Base-by-base conservation (phyloP, 2,113 vertebrate genomes). In the Rhinolophus ferrumequinum region DNA sequence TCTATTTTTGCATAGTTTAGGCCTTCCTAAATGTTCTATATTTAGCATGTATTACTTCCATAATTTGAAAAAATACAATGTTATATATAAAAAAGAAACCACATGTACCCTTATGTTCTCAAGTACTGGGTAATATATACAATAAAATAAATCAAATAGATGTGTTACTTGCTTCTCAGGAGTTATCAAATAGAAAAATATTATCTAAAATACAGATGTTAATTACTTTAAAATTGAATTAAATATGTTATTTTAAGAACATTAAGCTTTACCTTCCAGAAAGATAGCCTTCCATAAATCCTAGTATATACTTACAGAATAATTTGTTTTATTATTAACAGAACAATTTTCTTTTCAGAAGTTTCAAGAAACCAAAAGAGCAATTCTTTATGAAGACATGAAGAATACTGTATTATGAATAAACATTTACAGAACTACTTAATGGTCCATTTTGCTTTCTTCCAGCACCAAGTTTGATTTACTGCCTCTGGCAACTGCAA, bases 281-380 rank as follows among this genome's bases (percentile, higher is more conserved):
- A 84, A 94, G 70, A 62, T 72, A 88, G 35, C 62, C 9, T 96
- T 76, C 38, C 26, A 92, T n/a, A 94, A 82, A 84, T 64, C 19
- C 70, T 84, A 66, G 24, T 77, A 66, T 77, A 66, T 8, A 62
- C 30, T 66, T 19, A 62, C 30, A 84, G 41, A 85, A 12, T 21
- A 91, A 82, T 69, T 73, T 70, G 70, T 11, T 66, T 87, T 75
- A 88, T 88, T 87, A 84, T 64, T 88, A 92, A 69, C n/a, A 88
- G n/a, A 76, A 56, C 12, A 35, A 77, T 94, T 77, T 96, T 94
- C 60, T 88, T 92, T 81, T 75, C 5, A 54, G 84, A 77, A 62
- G 26, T 3, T 66, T 87, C 76, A 94, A 76, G 33, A 69, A 91
- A 91, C 60, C 87, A 87, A 82, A 44, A 88, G 50, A 93, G 12